Conservation (phyloP, 2,113 vertebrate genomes). For the Eurypyga helias region DNA sequence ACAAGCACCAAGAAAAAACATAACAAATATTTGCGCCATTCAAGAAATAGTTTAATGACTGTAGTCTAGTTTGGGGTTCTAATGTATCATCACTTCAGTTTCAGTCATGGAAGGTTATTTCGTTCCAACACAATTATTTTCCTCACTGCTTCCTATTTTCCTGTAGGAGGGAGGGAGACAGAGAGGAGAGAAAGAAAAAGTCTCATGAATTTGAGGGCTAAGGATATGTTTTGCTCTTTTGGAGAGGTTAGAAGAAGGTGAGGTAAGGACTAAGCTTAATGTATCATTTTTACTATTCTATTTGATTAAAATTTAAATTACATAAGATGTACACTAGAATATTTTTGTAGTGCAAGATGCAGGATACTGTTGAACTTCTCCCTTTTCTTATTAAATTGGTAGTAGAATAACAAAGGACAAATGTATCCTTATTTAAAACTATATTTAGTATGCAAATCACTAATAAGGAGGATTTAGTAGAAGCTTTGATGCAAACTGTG, state of each 20-base stretch:
- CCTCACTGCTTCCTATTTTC: neutral
- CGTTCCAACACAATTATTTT: neutral
- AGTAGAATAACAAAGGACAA: conserved; percentile 2
- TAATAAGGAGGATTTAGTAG: neutral
- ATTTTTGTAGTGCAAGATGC: neutral
- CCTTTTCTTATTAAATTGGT: conserved; percentile 1
- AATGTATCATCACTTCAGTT: neutral
- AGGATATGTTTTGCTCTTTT: neutral
- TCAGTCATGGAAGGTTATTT: neutral
- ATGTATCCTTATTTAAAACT: neutral
- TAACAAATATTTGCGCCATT: neutral
- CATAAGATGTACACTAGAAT: neutral
- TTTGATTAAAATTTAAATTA: conserved; percentile 50
- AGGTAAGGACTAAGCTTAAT: neutral
- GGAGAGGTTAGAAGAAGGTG: conserved; percentile 13
- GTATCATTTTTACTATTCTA: conserved; percentile 2
- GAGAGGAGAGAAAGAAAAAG: neutral
- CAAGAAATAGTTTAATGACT: neutral
- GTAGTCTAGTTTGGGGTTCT: neutral
- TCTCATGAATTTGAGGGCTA: neutral
- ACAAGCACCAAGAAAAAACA: neutral
- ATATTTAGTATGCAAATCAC: conserved; percentile 49
- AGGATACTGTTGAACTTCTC: neutral
- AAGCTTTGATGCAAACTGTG: conserved; percentile 17
- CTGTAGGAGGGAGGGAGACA: neutral